phyloP scores from a whole-genome alignment of 2,113 vertebrate genomes.

The Ardeotis arabs region DNA sequence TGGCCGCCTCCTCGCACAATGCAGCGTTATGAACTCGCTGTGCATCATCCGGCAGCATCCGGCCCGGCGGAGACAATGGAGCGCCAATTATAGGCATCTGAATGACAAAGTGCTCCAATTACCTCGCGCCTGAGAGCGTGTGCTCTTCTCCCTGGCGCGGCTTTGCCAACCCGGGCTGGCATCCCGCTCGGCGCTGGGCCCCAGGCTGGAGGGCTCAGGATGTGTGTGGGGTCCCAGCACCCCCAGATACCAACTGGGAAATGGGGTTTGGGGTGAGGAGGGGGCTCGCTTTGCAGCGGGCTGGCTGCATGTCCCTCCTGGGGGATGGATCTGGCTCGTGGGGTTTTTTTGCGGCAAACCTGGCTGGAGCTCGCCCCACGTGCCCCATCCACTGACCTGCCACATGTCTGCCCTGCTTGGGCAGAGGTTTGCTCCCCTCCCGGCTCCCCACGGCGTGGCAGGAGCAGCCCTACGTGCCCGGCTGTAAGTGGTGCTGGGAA shows the following conservation, averaged over 20 bases:
- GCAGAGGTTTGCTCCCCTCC: background rate
- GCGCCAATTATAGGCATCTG: conserved; percentile 76
- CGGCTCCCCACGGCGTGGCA: fast-evolving
- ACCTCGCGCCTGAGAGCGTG: conserved; percentile 37
- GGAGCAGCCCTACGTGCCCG: background rate
- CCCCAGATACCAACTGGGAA: background rate
- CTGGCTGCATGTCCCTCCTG: fast-evolving
- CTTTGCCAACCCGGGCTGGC: background rate
- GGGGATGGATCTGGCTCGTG: fast-evolving
- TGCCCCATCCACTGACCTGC: background rate
- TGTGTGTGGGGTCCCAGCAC: background rate
- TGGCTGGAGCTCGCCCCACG: fast-evolving
- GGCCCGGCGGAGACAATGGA: conserved; percentile 69
- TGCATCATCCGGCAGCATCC: conserved; percentile 66
- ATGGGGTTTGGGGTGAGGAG: background rate
- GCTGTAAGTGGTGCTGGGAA: background rate
- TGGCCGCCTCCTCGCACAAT: conserved; percentile 43
- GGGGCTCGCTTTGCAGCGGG: fast-evolving
- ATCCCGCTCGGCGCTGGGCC: background rate
- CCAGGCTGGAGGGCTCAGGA: background rate
- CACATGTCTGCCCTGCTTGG: fast-evolving
- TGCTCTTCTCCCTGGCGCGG: background rate
- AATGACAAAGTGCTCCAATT: conserved; percentile 83
- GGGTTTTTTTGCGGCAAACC: background rate
- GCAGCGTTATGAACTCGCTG: conserved; percentile 4